Percentiles rank a stretch among this genome's conserved stretches.
Evolutionary conservation across 2,888 invertebrate genomes (phyloP).

Genomic region (Nomada fabriciana): DNA sequence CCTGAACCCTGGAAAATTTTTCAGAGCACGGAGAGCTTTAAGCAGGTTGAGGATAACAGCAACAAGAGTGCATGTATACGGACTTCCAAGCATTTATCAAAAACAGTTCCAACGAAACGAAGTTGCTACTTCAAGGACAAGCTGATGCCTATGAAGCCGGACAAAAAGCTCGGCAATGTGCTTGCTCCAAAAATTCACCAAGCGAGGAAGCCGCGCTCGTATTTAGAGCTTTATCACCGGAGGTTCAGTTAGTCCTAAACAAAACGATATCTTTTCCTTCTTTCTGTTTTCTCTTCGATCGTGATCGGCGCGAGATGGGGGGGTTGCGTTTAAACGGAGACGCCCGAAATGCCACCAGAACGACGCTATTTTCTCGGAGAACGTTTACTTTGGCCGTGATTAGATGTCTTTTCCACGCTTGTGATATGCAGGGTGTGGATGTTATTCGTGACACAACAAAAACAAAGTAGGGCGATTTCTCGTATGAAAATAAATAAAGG

Average conservation of each 20-base stretch:
- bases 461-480: too few relatives aligned
- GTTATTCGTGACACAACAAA: too few relatives aligned
- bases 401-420: constrained; percentile 52
- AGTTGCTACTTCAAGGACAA: constrained; percentile 39
- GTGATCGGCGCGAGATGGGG: constrained; percentile 29
- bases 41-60: not conserved
- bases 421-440: constrained; percentile 15
- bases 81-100: constrained; percentile 29
- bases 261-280: constrained; percentile 43
- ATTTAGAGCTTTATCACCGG: constrained; percentile 75
- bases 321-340: constrained; percentile 37
- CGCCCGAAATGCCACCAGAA: constrained; percentile 32
- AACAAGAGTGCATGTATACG: constrained; percentile 3
- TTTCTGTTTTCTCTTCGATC: not conserved
- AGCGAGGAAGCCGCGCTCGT: constrained; percentile 68
- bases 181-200: constrained; percentile 41
- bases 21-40: constrained; percentile 8
- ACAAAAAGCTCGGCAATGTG: constrained; percentile 73
- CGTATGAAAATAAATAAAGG: too few relatives aligned
- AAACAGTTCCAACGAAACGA: constrained; percentile 43
- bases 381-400: constrained; percentile 66
- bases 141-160: constrained; percentile 57
- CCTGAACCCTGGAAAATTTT: not conserved
- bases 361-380: constrained; percentile 61
- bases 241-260: constrained; percentile 68